These are phyloP conservation scores for Erebia epiphron DNA, from an alignment of 2,888 invertebrate genomes.

Conservation along the genomic window DNA sequence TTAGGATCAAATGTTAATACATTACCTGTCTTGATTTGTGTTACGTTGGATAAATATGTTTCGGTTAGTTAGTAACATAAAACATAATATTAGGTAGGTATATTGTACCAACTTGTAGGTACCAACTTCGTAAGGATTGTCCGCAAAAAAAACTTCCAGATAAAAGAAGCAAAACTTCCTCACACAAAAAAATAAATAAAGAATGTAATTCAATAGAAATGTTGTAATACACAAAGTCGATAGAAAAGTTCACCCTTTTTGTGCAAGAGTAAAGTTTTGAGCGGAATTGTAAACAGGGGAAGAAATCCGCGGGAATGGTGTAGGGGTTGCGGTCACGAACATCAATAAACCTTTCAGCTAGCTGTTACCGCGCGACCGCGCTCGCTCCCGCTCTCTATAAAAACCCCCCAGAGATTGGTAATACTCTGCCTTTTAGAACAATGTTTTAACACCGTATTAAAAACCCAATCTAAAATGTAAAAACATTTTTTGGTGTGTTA, in stretches of 20 bases:
- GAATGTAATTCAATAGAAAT: conserved; percentile 4
- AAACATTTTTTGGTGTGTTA: too few species aligned
- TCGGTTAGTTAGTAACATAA: too few species aligned
- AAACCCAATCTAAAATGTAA: neutral
- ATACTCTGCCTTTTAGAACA: conserved; percentile 3
- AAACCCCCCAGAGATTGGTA: conserved; percentile 14
- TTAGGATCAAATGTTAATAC: conserved; percentile 12
- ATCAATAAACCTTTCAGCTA: conserved; percentile 76
- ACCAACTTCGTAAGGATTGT: too few species aligned
- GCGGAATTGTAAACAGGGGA: conserved; percentile 35
- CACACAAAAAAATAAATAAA: neutral
- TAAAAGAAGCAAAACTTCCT: neutral
- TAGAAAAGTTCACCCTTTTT: conserved; percentile 25
- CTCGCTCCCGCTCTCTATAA: conserved; percentile 40
- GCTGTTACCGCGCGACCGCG: conserved; percentile 73
- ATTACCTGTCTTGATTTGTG: conserved; percentile 2
- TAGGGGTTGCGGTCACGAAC: conserved; percentile 64
- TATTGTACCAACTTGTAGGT: too few species aligned
- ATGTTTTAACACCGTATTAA: conserved; percentile 2
- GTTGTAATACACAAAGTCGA: conserved; percentile 20
- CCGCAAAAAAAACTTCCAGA: neutral
- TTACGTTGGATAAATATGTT: neutral
- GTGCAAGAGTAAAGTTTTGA: conserved; percentile 30
- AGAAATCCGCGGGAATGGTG: conserved; percentile 23
- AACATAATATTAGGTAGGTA: too few species aligned